Evolutionary conservation across 2,888 invertebrate genomes (phyloP), one percentile per base, ranked within the genome.

Genomic region (Hipparchia semele): DNA sequence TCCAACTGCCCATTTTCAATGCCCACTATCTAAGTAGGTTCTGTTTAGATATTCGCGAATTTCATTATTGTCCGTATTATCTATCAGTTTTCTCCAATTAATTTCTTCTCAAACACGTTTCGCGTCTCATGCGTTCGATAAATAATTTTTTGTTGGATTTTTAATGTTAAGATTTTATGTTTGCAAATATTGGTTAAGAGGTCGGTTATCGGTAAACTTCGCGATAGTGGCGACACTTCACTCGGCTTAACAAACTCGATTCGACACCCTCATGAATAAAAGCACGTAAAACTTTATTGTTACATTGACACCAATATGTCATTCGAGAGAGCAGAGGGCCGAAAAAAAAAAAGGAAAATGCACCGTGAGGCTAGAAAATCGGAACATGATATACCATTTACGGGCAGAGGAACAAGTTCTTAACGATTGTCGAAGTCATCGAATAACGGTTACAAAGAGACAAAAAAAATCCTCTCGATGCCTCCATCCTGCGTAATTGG

Each of bases 271-370:
- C 84, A 86, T 85, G 85, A 88, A 89, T 88, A 90, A 88, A 88
- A 87, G 80, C 83, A 89, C 85, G 85, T 88, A 78, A 87, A 90
- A 87, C 88, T 90, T 91, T 91, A 92, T 91, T 90, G 88, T 89
- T 89, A 86, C 88, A 88, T 88, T 91, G 92, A 90, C 92, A 93
- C 90, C 90, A 85, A 91, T 89, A 87, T 83, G 86, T 89, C 88
- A 86, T 81, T 79, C 79, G 78, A 79, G 79, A 79, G 79, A 79
- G 67, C 71, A 85, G 83, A 84, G 85, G 85, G 83, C 79, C 80
- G 79, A 77, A 84, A 91, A 39, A 91, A 39, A 92, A 91, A 93
- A 87, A 83, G 86, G 86, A 86, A 84, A 86, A 86, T 83, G 74
- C 77, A 79, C 80, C 84, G 82, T 85, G 87, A 84, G 87, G 85